These are phyloP conservation scores for Smittia sp. DNA, from an alignment of 2,888 invertebrate genomes.

Conservation along the genomic window DNA sequence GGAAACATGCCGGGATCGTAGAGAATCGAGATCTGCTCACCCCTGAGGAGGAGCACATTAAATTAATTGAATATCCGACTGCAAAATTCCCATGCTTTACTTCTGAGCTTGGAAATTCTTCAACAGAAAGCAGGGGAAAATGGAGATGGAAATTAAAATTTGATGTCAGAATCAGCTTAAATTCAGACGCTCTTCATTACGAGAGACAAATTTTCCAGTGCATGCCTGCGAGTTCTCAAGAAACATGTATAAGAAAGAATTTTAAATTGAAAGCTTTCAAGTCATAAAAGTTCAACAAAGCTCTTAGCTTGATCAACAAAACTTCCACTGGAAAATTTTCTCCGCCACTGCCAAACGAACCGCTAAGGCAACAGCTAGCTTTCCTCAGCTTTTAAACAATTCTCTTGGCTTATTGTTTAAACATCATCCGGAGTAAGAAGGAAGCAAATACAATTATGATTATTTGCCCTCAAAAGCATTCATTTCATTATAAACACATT, in stretches of 20 bases:
- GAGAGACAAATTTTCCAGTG: too few relatives aligned
- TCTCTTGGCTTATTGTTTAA: conserved; percentile 27
- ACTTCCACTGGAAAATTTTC: too few relatives aligned
- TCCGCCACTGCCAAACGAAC: too few relatives aligned
- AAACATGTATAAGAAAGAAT: too few relatives aligned
- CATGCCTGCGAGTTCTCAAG: neutral
- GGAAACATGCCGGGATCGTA: conserved; percentile 74
- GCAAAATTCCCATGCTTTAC: neutral
- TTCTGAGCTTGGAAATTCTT: neutral
- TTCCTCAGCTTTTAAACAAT: neutral
- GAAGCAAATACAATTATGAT: conserved; percentile 30
- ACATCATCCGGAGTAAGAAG: neutral
- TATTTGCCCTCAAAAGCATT: conserved; percentile 30
- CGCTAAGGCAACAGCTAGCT: too few relatives aligned
- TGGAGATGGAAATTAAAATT: conserved; percentile 28
- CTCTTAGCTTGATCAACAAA: too few relatives aligned
- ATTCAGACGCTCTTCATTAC: too few relatives aligned
- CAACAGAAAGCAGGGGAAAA: neutral
- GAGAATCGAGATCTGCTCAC: conserved; percentile 64
- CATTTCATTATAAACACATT: conserved; percentile 41
- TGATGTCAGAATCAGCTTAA: conserved; percentile 12
- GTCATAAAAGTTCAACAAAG: too few relatives aligned
- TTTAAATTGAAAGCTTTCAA: too few relatives aligned
- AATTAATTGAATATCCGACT: conserved; percentile 33
- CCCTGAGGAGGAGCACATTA: conserved; percentile 50